Evolutionary conservation across 2,797 vertebrate genomes (phyloP).

Genomic region (Chelon auratus): DNA sequence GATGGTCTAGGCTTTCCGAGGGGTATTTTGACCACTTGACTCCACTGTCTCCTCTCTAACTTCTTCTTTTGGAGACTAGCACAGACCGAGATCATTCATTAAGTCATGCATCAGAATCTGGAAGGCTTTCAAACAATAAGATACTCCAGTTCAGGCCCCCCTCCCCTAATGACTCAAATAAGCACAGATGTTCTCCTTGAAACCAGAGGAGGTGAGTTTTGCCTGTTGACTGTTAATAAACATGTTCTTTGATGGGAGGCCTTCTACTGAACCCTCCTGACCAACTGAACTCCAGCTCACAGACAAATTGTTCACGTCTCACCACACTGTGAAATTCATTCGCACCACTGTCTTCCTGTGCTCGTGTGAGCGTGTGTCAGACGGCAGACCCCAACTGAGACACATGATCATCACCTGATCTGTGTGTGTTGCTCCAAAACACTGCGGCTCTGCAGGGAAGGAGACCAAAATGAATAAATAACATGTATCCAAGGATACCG

Average conservation of each 20-base stretch:
- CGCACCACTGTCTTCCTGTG: slow-evolving; percentile 16
- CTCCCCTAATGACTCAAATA: slow-evolving; percentile 38
- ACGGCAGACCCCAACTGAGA: slow-evolving; percentile 41
- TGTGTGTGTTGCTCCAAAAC: slow-evolving; percentile 38
- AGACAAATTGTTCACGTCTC: slow-evolving; percentile 54
- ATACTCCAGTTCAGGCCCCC: slow-evolving; percentile 24
- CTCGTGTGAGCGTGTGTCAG: slow-evolving; percentile 21
- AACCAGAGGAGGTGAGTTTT: slow-evolving; percentile 22
- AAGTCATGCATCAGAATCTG: slow-evolving; percentile 31
- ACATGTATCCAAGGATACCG: slow-evolving; percentile 69
- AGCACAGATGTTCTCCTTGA: slow-evolving; percentile 62
- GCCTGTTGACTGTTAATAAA: slow-evolving; percentile 62
- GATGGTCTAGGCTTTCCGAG: neutral
- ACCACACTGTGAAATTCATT: slow-evolving; percentile 59
- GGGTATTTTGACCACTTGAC: neutral
- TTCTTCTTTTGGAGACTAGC: slow-evolving; percentile 2
- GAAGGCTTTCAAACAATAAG: slow-evolving; percentile 45
- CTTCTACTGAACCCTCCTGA: slow-evolving; percentile 35
- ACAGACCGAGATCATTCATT: slow-evolving; percentile 30
- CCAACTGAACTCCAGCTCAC: slow-evolving; percentile 42
- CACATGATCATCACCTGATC: slow-evolving; percentile 62
- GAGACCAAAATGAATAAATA: slow-evolving; percentile 61
- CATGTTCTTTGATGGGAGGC: slow-evolving; percentile 48
- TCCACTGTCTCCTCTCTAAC: slow-evolving; percentile 7
- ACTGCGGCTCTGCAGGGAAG: slow-evolving; percentile 38